A percentile compares a stretch with the other conserved stretches of the same genome.
Conservation (phyloP, 2,888 invertebrate species). For the Rhagium mordax region DNA sequence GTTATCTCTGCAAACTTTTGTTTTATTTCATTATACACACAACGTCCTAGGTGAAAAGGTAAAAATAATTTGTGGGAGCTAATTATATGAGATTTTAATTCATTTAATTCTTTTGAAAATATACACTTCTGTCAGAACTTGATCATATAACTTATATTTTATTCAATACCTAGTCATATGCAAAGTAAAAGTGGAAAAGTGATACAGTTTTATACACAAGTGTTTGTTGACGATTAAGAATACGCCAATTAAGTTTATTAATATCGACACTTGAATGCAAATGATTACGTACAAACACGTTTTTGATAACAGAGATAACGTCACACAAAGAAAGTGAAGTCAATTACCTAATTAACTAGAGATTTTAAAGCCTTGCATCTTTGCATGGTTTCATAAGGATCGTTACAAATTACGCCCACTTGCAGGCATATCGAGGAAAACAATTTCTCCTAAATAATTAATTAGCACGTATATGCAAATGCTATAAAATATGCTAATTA, state of each 20-base stretch:
- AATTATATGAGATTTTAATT: too few relatives aligned
- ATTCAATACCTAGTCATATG: too few relatives aligned
- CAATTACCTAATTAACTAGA: constrained; percentile 19
- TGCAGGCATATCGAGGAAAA: not conserved
- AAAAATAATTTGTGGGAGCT: too few relatives aligned
- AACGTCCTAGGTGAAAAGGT: too few relatives aligned
- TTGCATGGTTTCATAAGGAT: constrained; percentile 1
- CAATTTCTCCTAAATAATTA: constrained; percentile 22
- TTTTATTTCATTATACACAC: too few relatives aligned
- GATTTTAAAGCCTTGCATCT: constrained; percentile 14
- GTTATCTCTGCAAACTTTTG: too few relatives aligned
- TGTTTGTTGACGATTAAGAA: too few relatives aligned
- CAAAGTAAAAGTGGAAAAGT: too few relatives aligned
- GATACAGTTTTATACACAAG: too few relatives aligned
- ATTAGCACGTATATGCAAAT: constrained; percentile 2
- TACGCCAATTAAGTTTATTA: not conserved
- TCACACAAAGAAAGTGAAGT: constrained; percentile 24
- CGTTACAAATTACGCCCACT: constrained; percentile 8
- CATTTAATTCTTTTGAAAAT: too few relatives aligned
- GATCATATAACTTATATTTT: too few relatives aligned
- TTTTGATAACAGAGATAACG: constrained; percentile 22
- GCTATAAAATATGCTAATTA: not conserved
- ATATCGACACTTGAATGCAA: constrained; percentile 5
- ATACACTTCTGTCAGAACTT: too few relatives aligned
- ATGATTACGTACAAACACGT: constrained; percentile 2